Conservation (phyloP, 2,888 invertebrate genomes). For the Eupithecia exiguata region DNA sequence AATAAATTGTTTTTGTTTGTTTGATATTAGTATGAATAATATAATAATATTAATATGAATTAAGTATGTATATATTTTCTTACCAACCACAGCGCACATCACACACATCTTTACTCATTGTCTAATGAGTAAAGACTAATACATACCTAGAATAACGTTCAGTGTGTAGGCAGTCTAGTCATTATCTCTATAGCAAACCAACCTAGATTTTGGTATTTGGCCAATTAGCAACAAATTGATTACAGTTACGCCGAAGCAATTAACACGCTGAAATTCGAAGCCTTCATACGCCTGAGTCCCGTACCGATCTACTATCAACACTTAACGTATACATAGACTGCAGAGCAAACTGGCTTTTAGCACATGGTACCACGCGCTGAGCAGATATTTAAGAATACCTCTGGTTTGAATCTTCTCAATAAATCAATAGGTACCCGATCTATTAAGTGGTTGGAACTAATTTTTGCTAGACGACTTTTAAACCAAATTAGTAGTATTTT, state of each 20-base stretch:
- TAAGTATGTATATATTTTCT: not conserved
- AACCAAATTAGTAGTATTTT: too few relatives aligned
- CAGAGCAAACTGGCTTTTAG: not conserved
- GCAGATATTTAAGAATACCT: not conserved
- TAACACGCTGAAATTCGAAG: constrained; percentile 28
- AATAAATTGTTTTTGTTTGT: too few relatives aligned
- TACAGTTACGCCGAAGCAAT: constrained; percentile 33
- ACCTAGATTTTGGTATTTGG: constrained; percentile 30
- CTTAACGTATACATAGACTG: not conserved
- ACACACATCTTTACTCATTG: too few relatives aligned
- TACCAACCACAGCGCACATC: not conserved
- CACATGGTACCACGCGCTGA: not conserved
- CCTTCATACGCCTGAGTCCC: constrained; percentile 10
- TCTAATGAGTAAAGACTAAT: not conserved
- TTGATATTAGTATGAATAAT: too few relatives aligned
- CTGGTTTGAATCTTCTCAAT: not conserved
- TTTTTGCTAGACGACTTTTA: too few relatives aligned
- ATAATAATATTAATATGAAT: too few relatives aligned
- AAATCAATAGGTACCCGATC: too few relatives aligned
- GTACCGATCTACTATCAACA: not conserved
- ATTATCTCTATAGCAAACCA: not conserved
- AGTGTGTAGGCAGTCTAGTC: not conserved
- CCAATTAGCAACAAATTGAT: constrained; percentile 37
- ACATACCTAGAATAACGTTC: not conserved
- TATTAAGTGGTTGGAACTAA: too few relatives aligned